Base-by-base conservation (phyloP, 1,140 invertebrate species). In the Lepidotrigona ventralis region DNA sequence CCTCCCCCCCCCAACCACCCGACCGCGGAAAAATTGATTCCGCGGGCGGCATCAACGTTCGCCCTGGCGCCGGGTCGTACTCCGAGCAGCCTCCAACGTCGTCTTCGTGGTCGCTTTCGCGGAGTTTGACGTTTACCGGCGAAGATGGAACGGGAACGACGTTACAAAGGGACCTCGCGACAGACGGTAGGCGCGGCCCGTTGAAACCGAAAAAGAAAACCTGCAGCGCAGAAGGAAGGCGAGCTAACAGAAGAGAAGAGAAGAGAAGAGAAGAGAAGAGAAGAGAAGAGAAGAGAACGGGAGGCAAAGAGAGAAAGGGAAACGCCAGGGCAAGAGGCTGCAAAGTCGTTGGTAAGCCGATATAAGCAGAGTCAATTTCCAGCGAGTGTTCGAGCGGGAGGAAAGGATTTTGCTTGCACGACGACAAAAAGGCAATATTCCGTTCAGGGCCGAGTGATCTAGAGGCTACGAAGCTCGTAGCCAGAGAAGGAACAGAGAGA, bases 321-420 rank as follows among this genome's bases (percentile, higher is more conserved):
- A 88, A 85, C 69, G 86, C 8, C 80, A 33, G 80, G 63, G 79
- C 80, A 76, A 86, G 83, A 89, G 84, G 76, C 78, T 86, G 86
- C 79, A 85, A 89, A 88, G 88, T 77, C 86, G 68, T 76, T 74
- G 68, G 84, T 89, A 89, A 89, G 87, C 86, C 86, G 88, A 89
- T 88, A 89, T 89, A 89, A 89, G 87, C 88, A 89, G 88, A 89
- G 84, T 88, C 88, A 89, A 89, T 89, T 89, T 89, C 84, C 86
- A 89, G 74, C 84, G 86, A 88, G 88, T 88, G 88, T 89, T 88
- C 84, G 84, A 89, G 81, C 86, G 81, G 74, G 81, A 86, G 87
- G 81, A 88, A 88, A 88, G 88, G 88, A 89, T 89, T 88, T 89
- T 89, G 81, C 84, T 89, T 88, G 88, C 84, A 83, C 88, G 83